Base-by-base conservation (phyloP, 2,797 vertebrate species). In the Huso huso region DNA sequence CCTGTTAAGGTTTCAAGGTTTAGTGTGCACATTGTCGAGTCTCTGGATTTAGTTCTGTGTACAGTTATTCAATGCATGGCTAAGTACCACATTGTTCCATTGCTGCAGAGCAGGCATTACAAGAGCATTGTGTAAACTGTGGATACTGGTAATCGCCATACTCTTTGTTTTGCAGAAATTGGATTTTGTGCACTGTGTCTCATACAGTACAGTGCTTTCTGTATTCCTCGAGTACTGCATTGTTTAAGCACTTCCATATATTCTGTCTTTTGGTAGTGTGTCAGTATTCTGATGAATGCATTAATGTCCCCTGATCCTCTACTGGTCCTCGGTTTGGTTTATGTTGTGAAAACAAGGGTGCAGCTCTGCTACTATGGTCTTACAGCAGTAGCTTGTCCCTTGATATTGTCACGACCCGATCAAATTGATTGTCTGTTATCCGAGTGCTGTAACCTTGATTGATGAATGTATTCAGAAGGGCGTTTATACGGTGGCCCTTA, bases 111-210 rank as follows among this genome's bases (percentile, higher is more conserved):
- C 55, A n/a, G 12, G 55, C 55, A 58, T 58, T 58, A n/a, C 11
- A 58, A 13, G 55, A 58, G 12, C 7, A 13, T 13, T 58, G 12
- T 58, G 12, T 58, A 58, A 58, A n/a, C 55, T 66, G 13, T 53
- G 61, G 66, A 55, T 66, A 61, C 62, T 59, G 62, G 74, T 75
- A 74, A 70, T 75, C 71, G 63, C 63, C 68, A 15, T 72, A 66
- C 61, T 53, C 69, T 60, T 70, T 71, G 66, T 71, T 55, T 53
- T 67, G 67, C 67, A 76, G 67, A 80, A 76, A 77, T 75, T 66
- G 63, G 69, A 76, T 77, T 78, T 77, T 68, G 65, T 55, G 70
- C 66, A 62, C 58, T 37, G 51, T 37, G 51, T 66, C 57, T 72
- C 53, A 7, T 63, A 61, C 62, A 63, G 63, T 13, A 51, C 2